These are phyloP conservation scores for Hassar affinis DNA, from an alignment of 2,113 vertebrate species.

Conservation along the genomic window DNA sequence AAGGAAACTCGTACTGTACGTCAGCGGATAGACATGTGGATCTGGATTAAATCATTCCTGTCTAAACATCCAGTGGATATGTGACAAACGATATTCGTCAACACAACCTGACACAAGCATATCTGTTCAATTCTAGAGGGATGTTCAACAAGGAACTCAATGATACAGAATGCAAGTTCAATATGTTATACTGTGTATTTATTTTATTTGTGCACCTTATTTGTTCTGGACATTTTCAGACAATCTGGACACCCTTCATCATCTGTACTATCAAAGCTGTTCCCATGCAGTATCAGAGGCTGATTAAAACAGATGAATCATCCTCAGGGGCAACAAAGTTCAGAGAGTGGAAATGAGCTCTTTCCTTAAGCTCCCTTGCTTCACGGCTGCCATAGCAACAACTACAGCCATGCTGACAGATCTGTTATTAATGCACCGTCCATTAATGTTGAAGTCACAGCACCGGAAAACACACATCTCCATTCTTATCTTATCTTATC, in stretches of 20 bases:
- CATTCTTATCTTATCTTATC: too few relatives aligned
- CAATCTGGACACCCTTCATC: not conserved
- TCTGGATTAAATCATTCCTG: too few relatives aligned
- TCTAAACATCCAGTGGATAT: too few relatives aligned
- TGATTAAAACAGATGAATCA: not conserved
- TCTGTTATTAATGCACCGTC: not conserved
- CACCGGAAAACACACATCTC: not conserved
- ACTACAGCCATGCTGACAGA: not conserved
- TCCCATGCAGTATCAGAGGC: not conserved
- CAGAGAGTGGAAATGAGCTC: slow-evolving; percentile 8
- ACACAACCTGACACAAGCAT: too few relatives aligned
- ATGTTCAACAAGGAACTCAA: too few relatives aligned
- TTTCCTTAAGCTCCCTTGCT: not conserved
- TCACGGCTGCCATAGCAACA: not conserved
- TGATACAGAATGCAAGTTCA: not conserved
- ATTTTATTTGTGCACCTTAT: too few relatives aligned
- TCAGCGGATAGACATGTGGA: too few relatives aligned
- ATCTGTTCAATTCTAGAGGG: too few relatives aligned
- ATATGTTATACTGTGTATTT: too few relatives aligned
- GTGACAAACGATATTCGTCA: too few relatives aligned
- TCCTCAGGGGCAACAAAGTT: not conserved
- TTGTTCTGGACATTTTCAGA: not conserved
- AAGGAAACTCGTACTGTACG: too few relatives aligned
- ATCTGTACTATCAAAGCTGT: not conserved
- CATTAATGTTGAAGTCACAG: not conserved